These are phyloP conservation scores for Acanthiza pusilla DNA, from an alignment of 2,797 vertebrate genomes.

Conservation along the genomic window DNA sequence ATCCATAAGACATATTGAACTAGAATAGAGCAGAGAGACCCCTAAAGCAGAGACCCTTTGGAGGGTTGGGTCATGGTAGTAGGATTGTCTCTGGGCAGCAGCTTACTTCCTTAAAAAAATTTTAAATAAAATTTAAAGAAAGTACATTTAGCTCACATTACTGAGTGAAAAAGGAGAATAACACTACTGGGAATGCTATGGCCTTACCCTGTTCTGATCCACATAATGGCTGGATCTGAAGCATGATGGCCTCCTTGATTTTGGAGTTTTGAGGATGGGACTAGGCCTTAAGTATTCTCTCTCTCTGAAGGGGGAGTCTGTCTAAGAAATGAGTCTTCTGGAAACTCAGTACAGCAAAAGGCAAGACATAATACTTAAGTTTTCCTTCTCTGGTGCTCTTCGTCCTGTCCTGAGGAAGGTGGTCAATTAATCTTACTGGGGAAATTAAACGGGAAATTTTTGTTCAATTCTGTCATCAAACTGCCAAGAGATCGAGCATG, in stretches of 20 bases:
- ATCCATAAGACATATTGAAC: not conserved
- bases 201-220: not conserved
- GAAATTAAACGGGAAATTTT: not conserved
- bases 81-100: not conserved
- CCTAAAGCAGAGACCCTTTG: not conserved
- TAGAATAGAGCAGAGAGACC: not conserved
- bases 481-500: not conserved
- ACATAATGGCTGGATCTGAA: not conserved
- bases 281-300: not conserved
- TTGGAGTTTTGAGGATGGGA: not conserved
- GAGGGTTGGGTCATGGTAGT: not conserved
- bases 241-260: not conserved
- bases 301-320: not conserved
- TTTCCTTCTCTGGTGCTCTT: not conserved
- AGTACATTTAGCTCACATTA: not conserved
- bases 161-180: not conserved
- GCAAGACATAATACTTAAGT: not conserved
- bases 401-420: not conserved
- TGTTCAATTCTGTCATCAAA: not conserved
- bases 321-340: not conserved
- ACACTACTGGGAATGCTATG: not conserved
- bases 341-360: not conserved
- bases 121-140: not conserved
- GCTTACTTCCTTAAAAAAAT: not conserved
- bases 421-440: not conserved